Conservation (phyloP, 1,140 invertebrate genomes). For the Bombyx mandarina region DNA sequence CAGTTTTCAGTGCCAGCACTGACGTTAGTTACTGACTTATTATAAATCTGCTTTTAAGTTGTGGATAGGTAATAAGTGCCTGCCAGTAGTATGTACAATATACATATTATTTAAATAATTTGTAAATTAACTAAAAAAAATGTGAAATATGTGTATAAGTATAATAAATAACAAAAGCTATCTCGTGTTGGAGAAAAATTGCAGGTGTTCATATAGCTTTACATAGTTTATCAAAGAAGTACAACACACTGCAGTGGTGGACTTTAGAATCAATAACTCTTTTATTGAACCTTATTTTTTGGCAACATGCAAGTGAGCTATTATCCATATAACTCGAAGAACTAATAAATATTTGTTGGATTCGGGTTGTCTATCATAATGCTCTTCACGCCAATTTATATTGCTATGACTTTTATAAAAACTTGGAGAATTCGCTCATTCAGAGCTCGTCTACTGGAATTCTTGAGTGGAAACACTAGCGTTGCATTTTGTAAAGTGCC, state of each 20-base stretch:
- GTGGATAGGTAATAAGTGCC: too few species aligned
- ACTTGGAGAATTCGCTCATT: conserved; percentile 63
- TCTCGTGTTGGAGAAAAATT: too few species aligned
- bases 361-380: conserved; percentile 24
- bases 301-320: not conserved
- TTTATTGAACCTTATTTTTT: not conserved
- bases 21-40: too few species aligned
- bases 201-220: too few species aligned
- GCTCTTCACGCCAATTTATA: conserved; percentile 64
- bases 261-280: conserved; percentile 60
- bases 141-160: not conserved
- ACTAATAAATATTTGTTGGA: conserved; percentile 5
- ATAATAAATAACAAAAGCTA: not conserved
- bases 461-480: conserved; percentile 57
- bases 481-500: conserved; percentile 64
- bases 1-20: too few species aligned
- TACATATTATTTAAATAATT: not conserved
- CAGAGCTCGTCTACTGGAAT: conserved; percentile 52
- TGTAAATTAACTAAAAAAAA: not conserved
- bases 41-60: too few species aligned
- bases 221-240: too few species aligned
- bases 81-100: too few species aligned
- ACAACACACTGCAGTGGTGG: conserved; percentile 25
- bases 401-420: conserved; percentile 66
- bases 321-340: not conserved